phyloP scores from a whole-genome alignment of 2,888 invertebrate genomes.

The Aporophyla lueneburgensis region DNA sequence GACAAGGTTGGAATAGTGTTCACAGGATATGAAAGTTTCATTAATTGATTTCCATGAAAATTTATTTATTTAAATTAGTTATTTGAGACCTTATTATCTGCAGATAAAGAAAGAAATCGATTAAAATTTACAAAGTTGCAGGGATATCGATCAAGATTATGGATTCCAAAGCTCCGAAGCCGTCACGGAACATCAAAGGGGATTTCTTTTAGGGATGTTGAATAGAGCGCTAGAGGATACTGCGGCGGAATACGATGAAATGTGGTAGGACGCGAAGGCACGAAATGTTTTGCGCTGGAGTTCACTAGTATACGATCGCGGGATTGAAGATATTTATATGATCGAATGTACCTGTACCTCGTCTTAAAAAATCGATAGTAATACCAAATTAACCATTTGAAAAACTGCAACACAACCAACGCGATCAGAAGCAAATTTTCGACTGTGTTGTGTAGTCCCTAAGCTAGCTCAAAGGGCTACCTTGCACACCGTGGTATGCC shows the following conservation, averaged over 20 bases:
- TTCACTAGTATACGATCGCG: background rate
- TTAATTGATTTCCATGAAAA: background rate
- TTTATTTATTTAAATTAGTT: background rate
- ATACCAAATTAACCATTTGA: background rate
- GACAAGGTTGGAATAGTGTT: constrained; percentile 20
- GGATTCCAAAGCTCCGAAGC: too few species aligned
- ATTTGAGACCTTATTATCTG: too few species aligned
- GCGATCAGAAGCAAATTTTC: too few species aligned
- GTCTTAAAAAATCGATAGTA: too few species aligned
- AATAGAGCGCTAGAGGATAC: background rate
- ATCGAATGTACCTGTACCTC: too few species aligned
- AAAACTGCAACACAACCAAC: background rate
- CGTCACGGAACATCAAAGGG: background rate
- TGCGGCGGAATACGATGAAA: background rate
- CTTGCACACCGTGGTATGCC: too few species aligned
- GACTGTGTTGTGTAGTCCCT: too few species aligned
- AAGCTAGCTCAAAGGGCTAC: too few species aligned
- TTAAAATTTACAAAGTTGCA: too few species aligned
- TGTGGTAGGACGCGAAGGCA: background rate
- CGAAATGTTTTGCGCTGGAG: background rate
- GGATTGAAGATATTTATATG: too few species aligned
- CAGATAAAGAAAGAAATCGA: too few species aligned
- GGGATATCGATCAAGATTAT: too few species aligned
- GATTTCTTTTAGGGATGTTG: background rate
- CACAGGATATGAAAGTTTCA: constrained; percentile 38